Conservation (phyloP, 2,888 invertebrate species). For the Prosapia bicincta region DNA sequence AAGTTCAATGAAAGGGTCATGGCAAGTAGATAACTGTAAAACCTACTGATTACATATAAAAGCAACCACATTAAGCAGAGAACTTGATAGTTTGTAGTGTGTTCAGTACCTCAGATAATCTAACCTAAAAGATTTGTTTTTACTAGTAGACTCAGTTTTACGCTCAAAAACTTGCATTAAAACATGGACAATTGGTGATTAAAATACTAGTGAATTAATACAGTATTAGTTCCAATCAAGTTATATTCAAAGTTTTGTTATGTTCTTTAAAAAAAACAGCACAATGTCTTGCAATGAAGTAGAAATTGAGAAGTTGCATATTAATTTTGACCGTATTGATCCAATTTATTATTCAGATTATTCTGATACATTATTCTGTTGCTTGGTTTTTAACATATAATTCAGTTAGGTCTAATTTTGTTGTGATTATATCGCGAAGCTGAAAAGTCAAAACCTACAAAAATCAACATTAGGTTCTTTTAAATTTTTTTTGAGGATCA, state of each 20-base stretch:
- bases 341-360: conserved; percentile 67
- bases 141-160: no score
- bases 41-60: not conserved
- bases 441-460: no score
- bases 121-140: not conserved
- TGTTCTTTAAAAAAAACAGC: not conserved
- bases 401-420: no score
- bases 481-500: no score
- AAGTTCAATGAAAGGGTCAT: not conserved
- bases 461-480: no score
- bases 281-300: not conserved
- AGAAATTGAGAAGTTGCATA: not conserved
- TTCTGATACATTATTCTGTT: conserved; percentile 53
- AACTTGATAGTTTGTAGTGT: not conserved
- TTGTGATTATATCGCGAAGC: no score
- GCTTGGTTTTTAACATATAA: not conserved
- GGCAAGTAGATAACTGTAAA: not conserved
- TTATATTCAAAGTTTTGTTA: not conserved
- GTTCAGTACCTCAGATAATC: not conserved
- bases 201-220: no score
- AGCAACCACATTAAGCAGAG: not conserved
- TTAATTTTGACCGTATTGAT: conserved; percentile 48
- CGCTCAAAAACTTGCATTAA: no score
- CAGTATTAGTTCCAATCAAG: no score
- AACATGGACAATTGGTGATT: no score